Evolutionary conservation across 2,113 vertebrate genomes (phyloP).

Genomic region (Cyanocitta stelleri): DNA sequence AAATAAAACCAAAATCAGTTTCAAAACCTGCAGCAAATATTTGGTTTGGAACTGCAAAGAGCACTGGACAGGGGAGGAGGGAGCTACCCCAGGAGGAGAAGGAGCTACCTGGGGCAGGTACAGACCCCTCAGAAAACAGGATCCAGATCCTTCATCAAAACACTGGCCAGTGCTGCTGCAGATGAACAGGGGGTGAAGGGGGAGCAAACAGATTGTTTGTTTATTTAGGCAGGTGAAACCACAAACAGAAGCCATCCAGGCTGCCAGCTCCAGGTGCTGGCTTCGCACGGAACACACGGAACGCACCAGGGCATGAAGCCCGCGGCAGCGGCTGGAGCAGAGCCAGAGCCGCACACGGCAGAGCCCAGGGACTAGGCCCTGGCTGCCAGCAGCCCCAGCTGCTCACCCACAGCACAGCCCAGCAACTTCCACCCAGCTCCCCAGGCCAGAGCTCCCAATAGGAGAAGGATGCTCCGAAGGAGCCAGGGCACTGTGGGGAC

Average conservation of each 20-base stretch:
- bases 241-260: background rate
- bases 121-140: background rate
- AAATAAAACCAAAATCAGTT: background rate
- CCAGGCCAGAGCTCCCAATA: accelerated
- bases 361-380: accelerated
- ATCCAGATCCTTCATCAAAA: background rate
- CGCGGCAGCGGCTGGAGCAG: background rate
- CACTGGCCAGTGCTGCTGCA: background rate
- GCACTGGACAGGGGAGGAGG: background rate
- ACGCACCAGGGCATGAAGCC: background rate
- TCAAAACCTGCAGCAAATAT: background rate
- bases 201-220: background rate
- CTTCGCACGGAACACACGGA: background rate
- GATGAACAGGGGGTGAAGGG: background rate
- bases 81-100: background rate
- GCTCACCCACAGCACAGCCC: background rate
- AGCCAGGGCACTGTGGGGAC: background rate
- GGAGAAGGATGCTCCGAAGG: background rate
- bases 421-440: background rate
- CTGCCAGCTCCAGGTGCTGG: background rate
- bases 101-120: background rate
- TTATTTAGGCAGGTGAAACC: background rate
- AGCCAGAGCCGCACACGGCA: background rate
- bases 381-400: background rate
- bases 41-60: background rate